Evolutionary conservation across 1,140 invertebrate genomes (phyloP).

Genomic region (Aphelenchoides fujianensis): DNA sequence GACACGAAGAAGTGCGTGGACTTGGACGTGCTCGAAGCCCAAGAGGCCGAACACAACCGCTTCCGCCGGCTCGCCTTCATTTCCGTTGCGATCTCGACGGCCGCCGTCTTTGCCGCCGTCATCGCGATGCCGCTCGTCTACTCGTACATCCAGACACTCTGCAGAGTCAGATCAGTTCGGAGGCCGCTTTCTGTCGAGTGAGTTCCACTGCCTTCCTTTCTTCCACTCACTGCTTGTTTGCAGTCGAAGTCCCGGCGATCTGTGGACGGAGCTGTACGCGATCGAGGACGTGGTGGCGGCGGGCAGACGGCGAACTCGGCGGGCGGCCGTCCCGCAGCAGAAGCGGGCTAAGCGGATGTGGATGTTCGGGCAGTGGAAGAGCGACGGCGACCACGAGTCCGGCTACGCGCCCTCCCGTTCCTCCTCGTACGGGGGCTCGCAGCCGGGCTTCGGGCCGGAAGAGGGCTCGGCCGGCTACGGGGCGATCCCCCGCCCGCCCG

Average conservation of each 20-base stretch:
- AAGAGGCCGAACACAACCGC: conserved; percentile 10
- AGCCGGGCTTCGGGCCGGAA: background rate
- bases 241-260: background rate
- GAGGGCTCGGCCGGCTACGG: background rate
- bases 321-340: background rate
- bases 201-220: too few species aligned
- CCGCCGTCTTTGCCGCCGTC: background rate
- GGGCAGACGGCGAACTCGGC: background rate
- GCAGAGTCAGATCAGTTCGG: conserved; percentile 8
- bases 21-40: background rate
- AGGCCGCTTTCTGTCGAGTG: background rate
- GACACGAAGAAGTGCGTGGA: background rate
- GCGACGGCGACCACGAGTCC: background rate
- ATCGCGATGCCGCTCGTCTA: conserved; percentile 3
- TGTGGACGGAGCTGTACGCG: conserved; percentile 2
- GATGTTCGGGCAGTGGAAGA: conserved; percentile 4
- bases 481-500: background rate
- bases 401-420: background rate
- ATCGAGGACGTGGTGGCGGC: background rate
- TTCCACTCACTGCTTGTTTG: background rate
- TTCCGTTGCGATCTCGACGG: background rate
- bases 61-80: conserved; percentile 1
- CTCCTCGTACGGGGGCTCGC: background rate
- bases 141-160: background rate
- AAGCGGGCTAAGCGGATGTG: conserved; percentile 7